phyloP scores from a whole-genome alignment of 1,140 invertebrate species.

The Drosophila repletoides region DNA sequence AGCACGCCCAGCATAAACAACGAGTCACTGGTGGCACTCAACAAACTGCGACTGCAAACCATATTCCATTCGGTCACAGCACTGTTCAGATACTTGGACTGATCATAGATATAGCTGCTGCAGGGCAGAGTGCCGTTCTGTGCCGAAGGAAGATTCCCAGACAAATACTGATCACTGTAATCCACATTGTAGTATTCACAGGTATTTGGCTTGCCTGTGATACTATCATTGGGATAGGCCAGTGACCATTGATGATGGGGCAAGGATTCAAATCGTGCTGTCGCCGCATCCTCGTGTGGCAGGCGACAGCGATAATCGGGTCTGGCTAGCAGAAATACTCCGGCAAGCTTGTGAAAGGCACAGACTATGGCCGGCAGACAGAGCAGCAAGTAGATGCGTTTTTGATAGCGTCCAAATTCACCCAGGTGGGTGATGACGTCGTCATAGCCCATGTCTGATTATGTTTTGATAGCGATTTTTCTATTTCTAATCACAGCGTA shows the following conservation, averaged over 20 bases:
- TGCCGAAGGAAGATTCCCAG: slow-evolving; percentile 28
- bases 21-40: slow-evolving; percentile 89
- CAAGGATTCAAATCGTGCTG: slow-evolving; percentile 82
- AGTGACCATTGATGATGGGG: slow-evolving; percentile 82
- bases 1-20: slow-evolving; percentile 93
- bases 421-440: slow-evolving; percentile 88
- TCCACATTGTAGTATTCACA: slow-evolving; percentile 83
- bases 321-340: slow-evolving; percentile 88
- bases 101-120: slow-evolving; percentile 85
- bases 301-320: slow-evolving; percentile 86
- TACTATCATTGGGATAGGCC: slow-evolving; percentile 84
- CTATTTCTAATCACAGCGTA: slow-evolving; percentile 17
- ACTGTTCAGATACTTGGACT: slow-evolving; percentile 85
- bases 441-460: slow-evolving; percentile 87
- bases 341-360: slow-evolving; percentile 90
- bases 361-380: slow-evolving; percentile 89
- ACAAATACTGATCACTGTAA: slow-evolving; percentile 77
- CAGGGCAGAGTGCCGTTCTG: slow-evolving; percentile 81
- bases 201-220: slow-evolving; percentile 82
- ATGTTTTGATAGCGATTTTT: background rate
- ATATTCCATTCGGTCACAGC: slow-evolving; percentile 89
- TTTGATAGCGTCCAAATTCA: slow-evolving; percentile 90
- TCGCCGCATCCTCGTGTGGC: slow-evolving; percentile 84
- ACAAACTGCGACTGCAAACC: slow-evolving; percentile 87
- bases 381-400: slow-evolving; percentile 87